Base-by-base conservation (phyloP, 2,113 vertebrate genomes). In the Anarhynchus alexandrinus region DNA sequence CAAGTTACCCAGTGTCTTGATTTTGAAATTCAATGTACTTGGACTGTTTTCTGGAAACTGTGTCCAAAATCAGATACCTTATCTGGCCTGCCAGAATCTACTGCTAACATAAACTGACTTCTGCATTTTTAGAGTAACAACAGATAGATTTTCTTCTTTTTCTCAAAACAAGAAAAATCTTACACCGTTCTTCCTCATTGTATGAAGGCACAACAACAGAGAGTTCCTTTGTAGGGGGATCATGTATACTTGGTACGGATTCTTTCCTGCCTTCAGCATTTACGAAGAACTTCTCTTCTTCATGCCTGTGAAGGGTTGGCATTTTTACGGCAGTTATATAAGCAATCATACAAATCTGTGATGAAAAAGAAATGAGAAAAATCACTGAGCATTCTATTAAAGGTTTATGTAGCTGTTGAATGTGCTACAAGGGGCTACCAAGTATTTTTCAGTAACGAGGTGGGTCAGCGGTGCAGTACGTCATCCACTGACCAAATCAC, bases 191-290 rank as follows among this genome's bases (percentile, higher is more conserved):
- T 96, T 99, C 99, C 96, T 99, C 99, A 25, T 99, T 99, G 97
- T 99, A 99, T 8, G 99, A 98, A 51, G 99, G 99, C 73, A 99
- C 98, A 16, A 99, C 97, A 12, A 99, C 98, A 32, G 99, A 99
- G 5, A 99, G 98, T 27, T 99, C 98, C 82, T 96, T 98, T 25
- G 98, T 98, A n/a, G 98, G 91, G 5, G 98, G 97, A 81, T 99
- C 99, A 16, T 95, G 97, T 49, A 99, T 97, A 84, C 98, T 99
- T n/a, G 99, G 99, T 47, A 99, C 98, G 34, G 82, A 72, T 65
- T 98, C 97, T 86, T 97, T 98, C 86, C 97, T 95, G 70, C 98
- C 98, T 9, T 97, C 90, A 26, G 94, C 81, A 3, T 97, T 98
- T 58, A 98, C 12, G 57, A 99, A 99, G 93, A 96, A 97, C 84